Conservation (phyloP, 2,888 invertebrate species). For the Mythimna pallens region DNA sequence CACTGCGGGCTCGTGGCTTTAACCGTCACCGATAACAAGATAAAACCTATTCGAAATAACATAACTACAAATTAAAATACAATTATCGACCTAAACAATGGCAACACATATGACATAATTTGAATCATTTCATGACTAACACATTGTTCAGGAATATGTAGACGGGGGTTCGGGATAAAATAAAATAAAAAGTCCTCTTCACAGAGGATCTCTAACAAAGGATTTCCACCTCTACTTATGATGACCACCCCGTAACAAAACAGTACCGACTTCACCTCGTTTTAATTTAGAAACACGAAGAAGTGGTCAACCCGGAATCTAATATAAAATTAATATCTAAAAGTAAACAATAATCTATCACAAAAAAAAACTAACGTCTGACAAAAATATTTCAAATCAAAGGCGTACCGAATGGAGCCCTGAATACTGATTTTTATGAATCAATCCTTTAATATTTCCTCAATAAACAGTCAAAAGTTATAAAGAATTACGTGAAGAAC, state of each 20-base stretch:
- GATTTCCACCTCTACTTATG: constrained; percentile 53
- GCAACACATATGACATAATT: constrained; percentile 86
- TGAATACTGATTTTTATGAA: constrained; percentile 73
- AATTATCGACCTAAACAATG: constrained; percentile 86
- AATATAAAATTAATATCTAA: constrained; percentile 77
- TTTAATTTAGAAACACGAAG: constrained; percentile 62
- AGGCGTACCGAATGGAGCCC: constrained; percentile 62
- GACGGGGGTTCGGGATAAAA: constrained; percentile 47
- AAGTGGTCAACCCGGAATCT: constrained; percentile 69
- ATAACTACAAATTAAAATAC: constrained; percentile 75
- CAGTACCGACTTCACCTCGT: constrained; percentile 41
- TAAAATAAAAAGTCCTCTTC: constrained; percentile 53
- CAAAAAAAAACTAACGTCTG: constrained; percentile 78
- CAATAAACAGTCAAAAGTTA: constrained; percentile 53
- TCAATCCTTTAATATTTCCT: constrained; percentile 51
- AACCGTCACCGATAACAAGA: constrained; percentile 76
- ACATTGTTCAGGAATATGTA: constrained; percentile 81
- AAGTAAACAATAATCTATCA: constrained; percentile 85
- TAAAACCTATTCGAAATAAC: constrained; percentile 79
- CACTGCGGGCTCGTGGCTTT: constrained; percentile 65
- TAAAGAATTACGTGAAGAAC: constrained; percentile 51
- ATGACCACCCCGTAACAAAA: constrained; percentile 58
- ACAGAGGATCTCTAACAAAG: constrained; percentile 56
- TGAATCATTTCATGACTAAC: constrained; percentile 83
- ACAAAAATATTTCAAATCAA: constrained; percentile 69